phyloP scores from a whole-genome alignment of 1,140 invertebrate genomes.

The Leptinotarsa undecemlineata region DNA sequence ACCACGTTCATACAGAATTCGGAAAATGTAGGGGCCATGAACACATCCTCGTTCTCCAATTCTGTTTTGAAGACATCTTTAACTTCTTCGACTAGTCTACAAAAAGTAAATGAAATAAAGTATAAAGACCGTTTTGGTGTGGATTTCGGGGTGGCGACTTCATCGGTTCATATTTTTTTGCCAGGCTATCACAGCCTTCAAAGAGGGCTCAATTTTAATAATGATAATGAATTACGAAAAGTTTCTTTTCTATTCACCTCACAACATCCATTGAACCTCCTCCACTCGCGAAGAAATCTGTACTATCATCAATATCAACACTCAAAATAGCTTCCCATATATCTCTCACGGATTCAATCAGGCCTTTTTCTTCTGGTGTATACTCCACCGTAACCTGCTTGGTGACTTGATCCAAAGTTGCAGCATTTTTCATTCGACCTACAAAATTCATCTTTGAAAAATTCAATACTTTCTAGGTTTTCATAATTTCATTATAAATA shows the following conservation, averaged over 20 bases:
- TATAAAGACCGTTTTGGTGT: too few relatives aligned
- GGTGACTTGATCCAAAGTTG: constrained; percentile 74
- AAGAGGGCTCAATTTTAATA: too few relatives aligned
- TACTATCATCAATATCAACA: constrained; percentile 73
- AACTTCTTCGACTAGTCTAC: constrained; percentile 86
- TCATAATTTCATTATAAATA: too few relatives aligned
- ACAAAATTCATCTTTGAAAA: constrained; percentile 50
- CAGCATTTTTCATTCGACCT: constrained; percentile 82
- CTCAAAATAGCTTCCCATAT: constrained; percentile 89
- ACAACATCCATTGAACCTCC: constrained; percentile 97
- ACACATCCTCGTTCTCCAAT: constrained; percentile 88
- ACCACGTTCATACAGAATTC: constrained; percentile 77
- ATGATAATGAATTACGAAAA: background rate
- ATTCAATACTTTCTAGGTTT: too few relatives aligned
- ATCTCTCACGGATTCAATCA: constrained; percentile 63
- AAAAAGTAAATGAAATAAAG: background rate
- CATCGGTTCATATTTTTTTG: too few relatives aligned
- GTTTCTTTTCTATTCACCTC: constrained; percentile 55
- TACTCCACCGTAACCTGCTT: constrained; percentile 68
- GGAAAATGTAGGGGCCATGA: constrained; percentile 87
- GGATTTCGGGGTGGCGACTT: too few relatives aligned
- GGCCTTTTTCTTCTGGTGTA: constrained; percentile 74
- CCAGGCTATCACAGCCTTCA: too few relatives aligned
- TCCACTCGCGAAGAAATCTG: constrained; percentile 91
- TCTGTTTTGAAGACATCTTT: constrained; percentile 79